Evolutionary conservation across 2,888 invertebrate species (phyloP).

Genomic region (Trichogramma evanescens): DNA sequence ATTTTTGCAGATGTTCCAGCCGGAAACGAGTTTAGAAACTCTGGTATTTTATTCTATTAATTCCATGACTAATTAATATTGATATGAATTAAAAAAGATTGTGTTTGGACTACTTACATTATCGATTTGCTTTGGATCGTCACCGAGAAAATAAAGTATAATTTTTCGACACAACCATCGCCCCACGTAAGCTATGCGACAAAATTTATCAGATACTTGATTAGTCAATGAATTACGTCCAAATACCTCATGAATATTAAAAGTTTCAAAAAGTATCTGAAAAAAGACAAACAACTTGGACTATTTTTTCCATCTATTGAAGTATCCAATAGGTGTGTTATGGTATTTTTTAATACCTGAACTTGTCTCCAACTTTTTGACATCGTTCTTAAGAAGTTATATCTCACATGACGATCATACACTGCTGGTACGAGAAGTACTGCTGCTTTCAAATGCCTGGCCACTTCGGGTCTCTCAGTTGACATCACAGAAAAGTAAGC

Average conservation of each 20-base stretch:
- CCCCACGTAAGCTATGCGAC: no score
- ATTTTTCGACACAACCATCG: conserved; percentile 63
- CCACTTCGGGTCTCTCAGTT: conserved; percentile 60
- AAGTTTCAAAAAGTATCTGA: no score
- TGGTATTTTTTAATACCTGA: conserved; percentile 43
- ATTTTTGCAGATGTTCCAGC: conserved; percentile 69
- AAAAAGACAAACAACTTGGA: no score
- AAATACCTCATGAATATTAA: no score
- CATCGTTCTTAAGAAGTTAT: conserved; percentile 58
- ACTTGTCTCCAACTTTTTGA: conserved; percentile 60
- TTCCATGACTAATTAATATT: neutral
- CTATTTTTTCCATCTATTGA: no score
- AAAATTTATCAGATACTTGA: no score
- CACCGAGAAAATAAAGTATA: conserved; percentile 67
- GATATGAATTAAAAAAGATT: no score
- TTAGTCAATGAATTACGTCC: no score
- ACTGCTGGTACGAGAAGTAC: conserved; percentile 64
- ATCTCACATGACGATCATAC: conserved; percentile 59
- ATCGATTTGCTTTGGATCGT: conserved; percentile 64
- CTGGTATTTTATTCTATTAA: conserved; percentile 51
- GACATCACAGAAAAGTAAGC: conserved; percentile 67
- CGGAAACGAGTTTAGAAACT: conserved; percentile 62
- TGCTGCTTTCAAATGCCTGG: conserved; percentile 60
- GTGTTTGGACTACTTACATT: conserved; percentile 39
- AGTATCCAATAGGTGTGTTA: neutral